phyloP scores from a whole-genome alignment of 2,113 vertebrate species.

The Laticauda laticaudata region DNA sequence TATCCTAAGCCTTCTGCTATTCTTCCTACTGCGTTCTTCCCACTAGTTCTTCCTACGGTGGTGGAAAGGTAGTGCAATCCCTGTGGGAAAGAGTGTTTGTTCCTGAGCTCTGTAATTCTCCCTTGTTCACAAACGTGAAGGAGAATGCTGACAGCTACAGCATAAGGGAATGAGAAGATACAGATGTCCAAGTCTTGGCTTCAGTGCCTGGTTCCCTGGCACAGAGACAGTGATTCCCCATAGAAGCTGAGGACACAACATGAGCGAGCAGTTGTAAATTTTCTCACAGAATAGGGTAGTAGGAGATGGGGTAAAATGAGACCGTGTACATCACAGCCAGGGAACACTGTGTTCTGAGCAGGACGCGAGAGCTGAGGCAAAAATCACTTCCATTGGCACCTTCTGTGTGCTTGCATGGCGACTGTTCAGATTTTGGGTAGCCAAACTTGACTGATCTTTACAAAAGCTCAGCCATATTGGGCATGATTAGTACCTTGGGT shows the following conservation, averaged over 20 bases:
- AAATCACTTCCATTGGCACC: neutral
- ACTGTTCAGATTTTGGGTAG: neutral
- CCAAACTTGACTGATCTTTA: neutral
- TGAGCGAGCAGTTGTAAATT: slow-evolving; percentile 27
- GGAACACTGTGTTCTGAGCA: slow-evolving; percentile 18
- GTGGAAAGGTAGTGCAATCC: neutral
- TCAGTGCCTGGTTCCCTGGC: slow-evolving; percentile 10
- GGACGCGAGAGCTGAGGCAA: neutral
- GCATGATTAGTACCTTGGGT: neutral
- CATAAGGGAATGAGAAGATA: neutral
- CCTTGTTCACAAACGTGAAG: neutral
- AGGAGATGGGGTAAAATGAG: slow-evolving; percentile 8
- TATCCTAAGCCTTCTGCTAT: neutral
- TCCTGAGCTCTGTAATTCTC: neutral
- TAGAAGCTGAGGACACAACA: slow-evolving; percentile 18
- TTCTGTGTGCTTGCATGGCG: neutral
- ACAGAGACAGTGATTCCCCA: slow-evolving; percentile 12
- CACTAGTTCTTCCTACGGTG: neutral
- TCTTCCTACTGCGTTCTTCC: neutral
- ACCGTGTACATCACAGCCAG: slow-evolving; percentile 16
- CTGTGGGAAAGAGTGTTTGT: neutral
- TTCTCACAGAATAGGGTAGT: slow-evolving; percentile 25
- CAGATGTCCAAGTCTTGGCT: slow-evolving; percentile 15
- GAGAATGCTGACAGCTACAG: neutral
- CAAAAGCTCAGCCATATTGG: neutral